Evolutionary conservation across 2,797 vertebrate species (phyloP).

Genomic region (Enteromius fasciolatus): DNA sequence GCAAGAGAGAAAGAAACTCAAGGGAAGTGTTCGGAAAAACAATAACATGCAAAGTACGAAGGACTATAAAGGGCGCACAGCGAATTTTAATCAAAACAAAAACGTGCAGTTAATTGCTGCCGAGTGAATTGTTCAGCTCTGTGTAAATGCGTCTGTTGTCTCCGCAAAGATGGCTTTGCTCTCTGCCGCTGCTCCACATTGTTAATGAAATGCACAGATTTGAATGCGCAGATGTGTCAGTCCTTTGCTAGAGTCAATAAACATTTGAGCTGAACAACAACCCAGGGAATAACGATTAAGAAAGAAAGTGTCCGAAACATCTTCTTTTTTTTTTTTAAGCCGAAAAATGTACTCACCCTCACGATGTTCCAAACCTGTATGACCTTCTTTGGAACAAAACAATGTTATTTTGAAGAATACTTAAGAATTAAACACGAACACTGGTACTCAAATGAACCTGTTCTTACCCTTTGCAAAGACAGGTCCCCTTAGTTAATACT

Average conservation of each 20-base stretch:
- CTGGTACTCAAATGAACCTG: not conserved
- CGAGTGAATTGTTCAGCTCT: conserved; percentile 40
- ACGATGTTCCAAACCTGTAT: not conserved
- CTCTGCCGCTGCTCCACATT: conserved; percentile 13
- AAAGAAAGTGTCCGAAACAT: not conserved
- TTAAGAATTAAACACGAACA: not conserved
- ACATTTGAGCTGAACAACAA: conserved; percentile 44
- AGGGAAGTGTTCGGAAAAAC: conserved; percentile 43
- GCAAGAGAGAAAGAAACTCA: conserved; percentile 34
- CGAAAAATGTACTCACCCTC: not conserved
- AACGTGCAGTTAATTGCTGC: conserved; percentile 40
- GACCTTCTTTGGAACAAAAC: conserved; percentile 1
- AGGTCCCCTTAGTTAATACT: not conserved
- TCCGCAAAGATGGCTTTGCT: conserved; percentile 25
- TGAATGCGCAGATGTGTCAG: conserved; percentile 32
- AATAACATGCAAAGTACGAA: conserved; percentile 36
- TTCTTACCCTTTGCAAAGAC: not conserved
- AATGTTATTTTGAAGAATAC: not conserved
- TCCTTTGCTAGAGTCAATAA: conserved; percentile 40
- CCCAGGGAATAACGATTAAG: conserved; percentile 23
- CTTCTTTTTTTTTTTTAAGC: not conserved
- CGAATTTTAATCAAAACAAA: conserved; percentile 45
- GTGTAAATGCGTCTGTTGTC: conserved; percentile 19
- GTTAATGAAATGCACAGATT: conserved; percentile 45
- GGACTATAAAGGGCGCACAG: conserved; percentile 34